Percentiles rank a stretch among this genome's conserved stretches.
These are phyloP conservation scores for Pseudomugil gertrudae DNA, from an alignment of 2,797 vertebrate genomes.

Conservation along the genomic window DNA sequence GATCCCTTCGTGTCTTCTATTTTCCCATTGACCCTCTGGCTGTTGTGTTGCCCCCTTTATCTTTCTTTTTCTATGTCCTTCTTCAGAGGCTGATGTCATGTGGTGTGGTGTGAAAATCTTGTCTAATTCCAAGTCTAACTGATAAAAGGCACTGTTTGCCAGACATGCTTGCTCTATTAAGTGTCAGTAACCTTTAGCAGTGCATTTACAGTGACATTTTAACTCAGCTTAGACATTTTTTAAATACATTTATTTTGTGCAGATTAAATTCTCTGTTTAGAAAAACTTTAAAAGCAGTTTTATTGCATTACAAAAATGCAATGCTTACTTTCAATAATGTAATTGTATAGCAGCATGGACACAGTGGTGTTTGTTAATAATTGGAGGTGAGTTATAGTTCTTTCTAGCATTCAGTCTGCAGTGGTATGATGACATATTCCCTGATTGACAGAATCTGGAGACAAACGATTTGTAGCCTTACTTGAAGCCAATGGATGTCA, in stretches of 20 bases:
- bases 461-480: background rate
- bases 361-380: background rate
- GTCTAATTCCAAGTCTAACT: slow-evolving; percentile 32
- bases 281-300: no score
- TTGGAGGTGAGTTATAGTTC: background rate
- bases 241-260: no score
- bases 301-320: no score
- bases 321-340: background rate
- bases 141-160: slow-evolving; percentile 45
- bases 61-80: slow-evolving; percentile 24
- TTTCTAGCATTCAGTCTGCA: background rate
- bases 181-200: slow-evolving; percentile 27
- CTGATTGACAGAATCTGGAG: background rate
- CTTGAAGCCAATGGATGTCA: background rate
- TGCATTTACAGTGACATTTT: slow-evolving; percentile 8
- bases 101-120: slow-evolving; percentile 51
- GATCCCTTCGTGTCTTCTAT: slow-evolving; percentile 7
- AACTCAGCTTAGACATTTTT: background rate
- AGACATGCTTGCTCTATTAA: slow-evolving; percentile 30
- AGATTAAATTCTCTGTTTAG: no score
- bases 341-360: background rate
- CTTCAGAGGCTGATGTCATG: slow-evolving; percentile 61
- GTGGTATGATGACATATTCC: background rate
- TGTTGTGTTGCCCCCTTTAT: slow-evolving; percentile 18
- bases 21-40: slow-evolving; percentile 21